Evolutionary conservation across 2,113 vertebrate genomes (phyloP), one percentile per base, ranked within the genome.

Genomic region (Poeciliopsis retropinna): DNA sequence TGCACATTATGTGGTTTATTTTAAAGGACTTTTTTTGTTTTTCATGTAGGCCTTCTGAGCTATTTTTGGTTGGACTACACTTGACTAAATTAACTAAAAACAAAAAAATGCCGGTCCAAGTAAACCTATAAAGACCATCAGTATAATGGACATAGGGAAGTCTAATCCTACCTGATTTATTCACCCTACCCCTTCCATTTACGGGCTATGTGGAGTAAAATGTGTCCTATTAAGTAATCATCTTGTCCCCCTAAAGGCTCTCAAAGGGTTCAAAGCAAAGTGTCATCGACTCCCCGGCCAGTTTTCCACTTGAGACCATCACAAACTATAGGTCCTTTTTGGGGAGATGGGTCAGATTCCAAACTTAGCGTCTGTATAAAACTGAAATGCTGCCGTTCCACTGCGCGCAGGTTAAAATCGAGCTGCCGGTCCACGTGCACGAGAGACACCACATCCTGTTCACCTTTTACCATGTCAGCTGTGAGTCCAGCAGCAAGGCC

Each of bases 391-490:
- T 67, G 30, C 6, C 31, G 25, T 64, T 54, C 29, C 9, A 0
- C 37, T 92, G 85, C 66, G 91, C 91, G 64, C 94, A 99, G 98
- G 93, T 99, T 75, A 99, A 98, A 92, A 93, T 98, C 3, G 97
- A 99, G 88, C 95, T 99, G 87, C 98, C 98, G 9, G 95, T 99
- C 82, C 96, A 99, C 72, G 85, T 99, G 83, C 97, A 99, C 78
- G 96, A 96, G 83, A 99, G 96, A 82, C 98, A 99, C 91, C 98
- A 99, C 85, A 88, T 99, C 87, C 95, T 99, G 90, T 99, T 99
- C 92, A 97, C 95, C 71, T 99, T 99, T 90, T 97, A 97, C 92
- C 98, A 99, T 69, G 94, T 99, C 93, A 98, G 98, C 94, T 99
- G 98, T 82, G 98, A 99, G 93, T 95, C 98, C 82, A 97, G 96